Evolutionary conservation across 2,888 invertebrate genomes (phyloP).

Genomic region (Hipparchia sbordonii): DNA sequence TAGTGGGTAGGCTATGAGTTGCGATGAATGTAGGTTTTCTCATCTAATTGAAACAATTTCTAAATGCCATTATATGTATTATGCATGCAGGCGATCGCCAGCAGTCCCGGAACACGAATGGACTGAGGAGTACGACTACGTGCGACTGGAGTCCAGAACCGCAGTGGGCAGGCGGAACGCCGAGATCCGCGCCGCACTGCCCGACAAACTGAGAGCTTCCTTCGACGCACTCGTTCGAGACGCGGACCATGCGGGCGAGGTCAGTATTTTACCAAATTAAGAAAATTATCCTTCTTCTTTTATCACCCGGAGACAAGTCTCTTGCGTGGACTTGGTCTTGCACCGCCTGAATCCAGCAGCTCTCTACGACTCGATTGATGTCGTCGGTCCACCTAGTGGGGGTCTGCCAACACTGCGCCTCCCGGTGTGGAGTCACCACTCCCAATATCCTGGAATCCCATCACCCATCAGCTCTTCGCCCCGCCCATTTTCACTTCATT

Average conservation of each 20-base stretch:
- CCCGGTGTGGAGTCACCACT: too few species aligned
- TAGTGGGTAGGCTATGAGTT: too few species aligned
- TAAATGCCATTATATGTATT: not conserved
- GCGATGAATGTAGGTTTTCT: not conserved
- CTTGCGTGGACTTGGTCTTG: too few species aligned
- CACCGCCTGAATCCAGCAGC: too few species aligned
- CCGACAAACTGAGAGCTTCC: conserved; percentile 88
- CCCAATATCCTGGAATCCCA: too few species aligned
- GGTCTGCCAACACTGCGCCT: too few species aligned
- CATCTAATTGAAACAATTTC: not conserved
- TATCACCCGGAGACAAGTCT: not conserved
- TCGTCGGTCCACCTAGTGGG: too few species aligned
- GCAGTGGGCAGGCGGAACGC: conserved; percentile 87
- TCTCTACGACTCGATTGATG: too few species aligned
- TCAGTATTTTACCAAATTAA: conserved; percentile 46
- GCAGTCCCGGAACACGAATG: conserved; percentile 82
- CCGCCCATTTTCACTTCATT: too few species aligned
- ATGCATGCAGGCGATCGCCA: conserved; percentile 61
- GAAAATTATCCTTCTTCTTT: not conserved
- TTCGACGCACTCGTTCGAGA: conserved; percentile 90
- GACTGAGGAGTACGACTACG: conserved; percentile 95
- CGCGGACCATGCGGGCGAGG: conserved; percentile 85
- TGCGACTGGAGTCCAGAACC: conserved; percentile 90
- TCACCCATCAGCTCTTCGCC: too few species aligned
- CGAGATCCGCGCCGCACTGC: conserved; percentile 88